phyloP scores from a whole-genome alignment of 2,888 invertebrate genomes.

The Tenthredo scrophulariae region DNA sequence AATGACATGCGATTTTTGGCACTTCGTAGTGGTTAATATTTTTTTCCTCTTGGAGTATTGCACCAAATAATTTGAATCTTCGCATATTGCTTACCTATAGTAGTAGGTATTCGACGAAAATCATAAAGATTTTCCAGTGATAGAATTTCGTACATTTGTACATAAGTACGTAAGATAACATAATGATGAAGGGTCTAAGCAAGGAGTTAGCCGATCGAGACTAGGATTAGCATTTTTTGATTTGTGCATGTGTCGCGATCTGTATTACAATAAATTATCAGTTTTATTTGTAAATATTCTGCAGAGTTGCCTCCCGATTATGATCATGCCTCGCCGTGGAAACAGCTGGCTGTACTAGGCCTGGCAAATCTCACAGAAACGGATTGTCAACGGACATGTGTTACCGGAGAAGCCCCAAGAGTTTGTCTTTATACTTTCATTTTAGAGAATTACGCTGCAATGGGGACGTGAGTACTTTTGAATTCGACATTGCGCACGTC shows the following conservation, averaged over 20 bases:
- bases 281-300: neutral
- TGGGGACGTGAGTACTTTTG: constrained; percentile 73
- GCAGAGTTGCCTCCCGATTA: constrained; percentile 1
- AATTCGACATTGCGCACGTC: neutral
- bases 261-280: neutral
- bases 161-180: too few species aligned
- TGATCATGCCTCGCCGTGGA: neutral
- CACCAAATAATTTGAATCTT: too few species aligned
- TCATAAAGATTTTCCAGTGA: too few species aligned
- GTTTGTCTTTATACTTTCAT: constrained; percentile 77
- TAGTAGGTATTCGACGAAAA: too few species aligned
- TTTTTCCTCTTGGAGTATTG: too few species aligned
- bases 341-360: neutral
- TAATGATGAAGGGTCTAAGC: too few species aligned
- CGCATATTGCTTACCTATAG: too few species aligned
- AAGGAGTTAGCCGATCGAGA: neutral
- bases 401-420: constrained; percentile 59
- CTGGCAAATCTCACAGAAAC: neutral
- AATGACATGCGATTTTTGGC: too few species aligned
- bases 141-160: too few species aligned
- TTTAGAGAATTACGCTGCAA: constrained; percentile 77
- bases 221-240: neutral
- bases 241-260: too few species aligned
- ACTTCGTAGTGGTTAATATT: too few species aligned
- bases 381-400: neutral